Evolutionary conservation across 1,140 invertebrate species (phyloP).

Genomic region (Platyura marginata): DNA sequence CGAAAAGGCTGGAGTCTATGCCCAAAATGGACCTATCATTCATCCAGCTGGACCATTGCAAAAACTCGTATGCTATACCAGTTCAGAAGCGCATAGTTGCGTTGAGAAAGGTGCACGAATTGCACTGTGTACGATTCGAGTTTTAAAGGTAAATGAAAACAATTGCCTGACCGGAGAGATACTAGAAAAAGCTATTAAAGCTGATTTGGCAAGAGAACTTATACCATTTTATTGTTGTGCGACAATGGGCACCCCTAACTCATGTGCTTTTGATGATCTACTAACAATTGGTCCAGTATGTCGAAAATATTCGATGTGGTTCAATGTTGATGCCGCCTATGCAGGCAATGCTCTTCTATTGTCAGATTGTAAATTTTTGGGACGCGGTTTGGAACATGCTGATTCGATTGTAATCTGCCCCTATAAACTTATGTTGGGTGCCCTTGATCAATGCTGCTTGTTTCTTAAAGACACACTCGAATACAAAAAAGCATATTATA

Average conservation of each 20-base stretch:
- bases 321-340: constrained; percentile 65
- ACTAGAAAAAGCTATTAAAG: constrained; percentile 46
- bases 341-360: constrained; percentile 72
- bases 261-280: constrained; percentile 66
- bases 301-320: constrained; percentile 42
- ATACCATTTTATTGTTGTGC: constrained; percentile 74
- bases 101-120: constrained; percentile 92
- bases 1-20: constrained; percentile 35
- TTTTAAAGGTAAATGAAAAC: constrained; percentile 72
- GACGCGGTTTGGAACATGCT: constrained; percentile 63
- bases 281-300: constrained; percentile 66
- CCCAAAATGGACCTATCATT: constrained; percentile 16
- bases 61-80: constrained; percentile 66
- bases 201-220: constrained; percentile 60
- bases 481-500: constrained; percentile 69
- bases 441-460: constrained; percentile 78
- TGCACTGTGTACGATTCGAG: constrained; percentile 66
- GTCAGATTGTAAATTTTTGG: constrained; percentile 55
- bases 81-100: constrained; percentile 73
- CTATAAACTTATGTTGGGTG: constrained; percentile 81
- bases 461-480: constrained; percentile 72
- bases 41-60: constrained; percentile 57
- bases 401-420: constrained; percentile 86
- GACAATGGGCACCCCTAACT: constrained; percentile 62
- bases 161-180: constrained; percentile 56